A percentile compares a stretch with the other conserved stretches of the same genome.
Evolutionary conservation across 2,113 vertebrate genomes (phyloP).

Genomic region (Puntigrus tetrazona): DNA sequence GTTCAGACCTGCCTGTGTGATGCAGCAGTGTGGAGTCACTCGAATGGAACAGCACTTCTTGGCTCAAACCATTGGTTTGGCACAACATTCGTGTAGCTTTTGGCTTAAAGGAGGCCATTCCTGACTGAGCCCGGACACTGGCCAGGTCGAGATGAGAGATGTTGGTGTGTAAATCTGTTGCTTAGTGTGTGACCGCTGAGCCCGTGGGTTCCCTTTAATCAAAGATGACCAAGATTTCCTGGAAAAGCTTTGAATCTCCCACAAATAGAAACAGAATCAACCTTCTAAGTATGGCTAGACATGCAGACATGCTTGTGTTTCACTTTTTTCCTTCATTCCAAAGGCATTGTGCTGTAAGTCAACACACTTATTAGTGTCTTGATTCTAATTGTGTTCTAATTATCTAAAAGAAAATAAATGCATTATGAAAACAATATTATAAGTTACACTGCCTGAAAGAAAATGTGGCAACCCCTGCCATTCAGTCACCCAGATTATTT

Average conservation of each 20-base stretch:
- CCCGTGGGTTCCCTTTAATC: slow-evolving; percentile 53
- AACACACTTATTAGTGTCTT: background rate
- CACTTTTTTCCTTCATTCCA: background rate
- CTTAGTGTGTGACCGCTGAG: slow-evolving; percentile 38
- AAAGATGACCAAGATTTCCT: slow-evolving; percentile 39
- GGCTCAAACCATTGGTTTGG: slow-evolving; percentile 56
- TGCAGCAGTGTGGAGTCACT: slow-evolving; percentile 37
- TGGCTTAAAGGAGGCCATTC: slow-evolving; percentile 48
- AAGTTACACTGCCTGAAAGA: background rate
- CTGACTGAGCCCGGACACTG: slow-evolving; percentile 43
- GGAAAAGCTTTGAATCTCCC: slow-evolving; percentile 40
- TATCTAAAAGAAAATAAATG: too few species aligned
- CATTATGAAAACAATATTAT: too few species aligned
- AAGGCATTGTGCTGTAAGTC: background rate
- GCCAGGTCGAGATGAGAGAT: slow-evolving; percentile 47
- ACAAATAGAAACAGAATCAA: slow-evolving; percentile 35
- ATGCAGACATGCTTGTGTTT: background rate
- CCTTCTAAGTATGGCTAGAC: slow-evolving; percentile 17
- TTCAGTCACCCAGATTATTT: background rate
- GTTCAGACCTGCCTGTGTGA: slow-evolving; percentile 45
- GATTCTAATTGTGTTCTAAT: background rate
- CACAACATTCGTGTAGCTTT: slow-evolving; percentile 39
- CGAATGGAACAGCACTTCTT: slow-evolving; percentile 55
- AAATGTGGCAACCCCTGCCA: background rate
- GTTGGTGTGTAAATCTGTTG: slow-evolving; percentile 35